Base-by-base conservation (phyloP, 2,113 vertebrate species). In the Cnemophilus loriae region DNA sequence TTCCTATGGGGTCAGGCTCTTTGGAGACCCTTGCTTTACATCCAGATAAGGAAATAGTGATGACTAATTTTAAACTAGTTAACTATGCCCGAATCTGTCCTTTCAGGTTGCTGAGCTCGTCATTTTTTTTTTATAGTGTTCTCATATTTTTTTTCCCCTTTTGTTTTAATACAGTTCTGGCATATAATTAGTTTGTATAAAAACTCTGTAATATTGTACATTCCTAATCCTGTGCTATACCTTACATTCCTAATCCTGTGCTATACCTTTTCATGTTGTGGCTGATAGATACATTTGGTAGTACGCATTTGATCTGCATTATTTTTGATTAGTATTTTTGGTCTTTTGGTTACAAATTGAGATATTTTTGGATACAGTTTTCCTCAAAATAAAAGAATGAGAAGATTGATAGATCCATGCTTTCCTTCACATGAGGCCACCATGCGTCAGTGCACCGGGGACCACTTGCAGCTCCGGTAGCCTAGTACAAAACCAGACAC, bases 81-180 rank as follows among this genome's bases (percentile, higher is more conserved):
- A 75, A 56, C 47, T 75, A 3, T 50, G 16, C 6, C 32, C 15
- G 57, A 44, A 32, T 79, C 17, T 78, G 26, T 55, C 23, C 30
- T 85, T 28, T 82, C 18, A 33, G 3, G 9, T 55, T 78, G 17
- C 42, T 55, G 10, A 79, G 11, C 27, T 70, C 14, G 33, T 16
- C 16, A 11, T 24, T 47, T 39, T 55, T 39, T 55, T 24, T 20
- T 52, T 30, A 23, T 2, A n/a, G 10, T 18, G 9, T 21, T 64
- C 23, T 35, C 1, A 3, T 6, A 19, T 21, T 21, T 14, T 4
- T 4, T 8, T 11, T 10, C 5, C 4, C 0, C 2, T n/a, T 73
- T 78, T 41, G 11, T n/a, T 75, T 70, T 39, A 39, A 39, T 47
- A 52, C 9, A 49, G 5, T 52, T 46, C 9, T 69, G 22, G 5